Evolutionary conservation across 2,888 invertebrate genomes (phyloP), one percentile per base, ranked within the genome.

Genomic region (Idaea biselata): DNA sequence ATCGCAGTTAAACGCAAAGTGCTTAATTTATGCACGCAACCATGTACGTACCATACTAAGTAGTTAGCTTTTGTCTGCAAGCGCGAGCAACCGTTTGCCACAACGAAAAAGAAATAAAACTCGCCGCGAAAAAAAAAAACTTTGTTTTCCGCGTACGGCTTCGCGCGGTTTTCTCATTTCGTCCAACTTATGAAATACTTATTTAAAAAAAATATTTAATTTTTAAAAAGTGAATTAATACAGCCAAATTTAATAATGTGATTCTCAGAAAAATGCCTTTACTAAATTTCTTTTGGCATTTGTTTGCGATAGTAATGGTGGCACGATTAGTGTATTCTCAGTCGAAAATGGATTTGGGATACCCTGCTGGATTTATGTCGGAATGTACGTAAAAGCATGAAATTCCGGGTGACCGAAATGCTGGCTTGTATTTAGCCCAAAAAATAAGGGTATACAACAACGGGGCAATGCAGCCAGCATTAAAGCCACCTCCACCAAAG

Each of bases 361-460:
- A 87, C 72, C 88, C 91, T 0, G 81, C 81, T 54, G 91, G 91
- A 77, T 77, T 88, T 18, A 82, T 90, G 84, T 86, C 90, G 74
- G 81, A 84, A 75, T 91, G 91, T 91, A 89, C 70, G 55, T 55
- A 2, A 4, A 2, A 55, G 16, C 1, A 55, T 16, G 7, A n/a
- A 11, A 4, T 53, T n/a, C n/a, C n/a, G n/a, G n/a, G n/a, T n/a
- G n/a, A n/a, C n/a, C n/a, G n/a, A n/a, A n/a, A n/a, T n/a, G n/a
- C n/a, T n/a, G n/a, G n/a, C n/a, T n/a, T n/a, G n/a, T n/a, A n/a
- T n/a, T n/a, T n/a, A n/a, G n/a, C n/a, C n/a, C n/a, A n/a, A n/a
- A n/a, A n/a, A n/a, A n/a, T n/a, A n/a, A n/a, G n/a, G n/a, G n/a
- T n/a, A n/a, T n/a, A n/a, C n/a, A n/a, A n/a, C n/a, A n/a, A n/a